These are phyloP conservation scores for Pseudomugil gertrudae DNA, from an alignment of 2,797 vertebrate genomes.

Conservation along the genomic window DNA sequence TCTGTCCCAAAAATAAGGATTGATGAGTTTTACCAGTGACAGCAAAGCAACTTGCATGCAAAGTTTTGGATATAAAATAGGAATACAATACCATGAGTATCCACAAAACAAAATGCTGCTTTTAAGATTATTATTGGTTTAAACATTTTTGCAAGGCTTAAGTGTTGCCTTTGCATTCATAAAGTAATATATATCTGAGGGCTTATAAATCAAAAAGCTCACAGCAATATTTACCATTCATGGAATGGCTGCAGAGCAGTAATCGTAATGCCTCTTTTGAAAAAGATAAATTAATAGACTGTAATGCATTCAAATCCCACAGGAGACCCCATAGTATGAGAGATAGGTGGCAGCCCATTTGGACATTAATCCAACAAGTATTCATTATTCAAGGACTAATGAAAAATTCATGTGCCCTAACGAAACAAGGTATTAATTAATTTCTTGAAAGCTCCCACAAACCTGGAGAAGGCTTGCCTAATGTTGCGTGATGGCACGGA, in stretches of 20 bases:
- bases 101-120: slow-evolving; percentile 32
- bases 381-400: slow-evolving; percentile 83
- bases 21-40: slow-evolving; percentile 2
- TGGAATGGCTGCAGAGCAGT: slow-evolving; percentile 60
- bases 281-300: slow-evolving; percentile 78
- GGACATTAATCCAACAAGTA: slow-evolving; percentile 81
- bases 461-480: slow-evolving; percentile 71
- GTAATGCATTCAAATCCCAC: slow-evolving; percentile 75
- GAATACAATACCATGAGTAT: slow-evolving; percentile 16
- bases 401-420: slow-evolving; percentile 82
- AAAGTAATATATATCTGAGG: slow-evolving; percentile 43
- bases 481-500: slow-evolving; percentile 74
- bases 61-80: slow-evolving; percentile 5
- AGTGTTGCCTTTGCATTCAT: slow-evolving; percentile 53
- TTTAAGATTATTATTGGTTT: slow-evolving; percentile 45
- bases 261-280: slow-evolving; percentile 67
- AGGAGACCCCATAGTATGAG: slow-evolving; percentile 71
- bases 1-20: background rate
- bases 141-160: slow-evolving; percentile 34
- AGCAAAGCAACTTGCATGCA: slow-evolving; percentile 3
- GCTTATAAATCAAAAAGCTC: slow-evolving; percentile 64
- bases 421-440: slow-evolving; percentile 82
- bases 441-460: slow-evolving; percentile 76
- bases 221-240: slow-evolving; percentile 67
- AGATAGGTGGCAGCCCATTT: slow-evolving; percentile 78